Conservation (phyloP, 1,140 invertebrate genomes). For the Tetranychus urticae region DNA sequence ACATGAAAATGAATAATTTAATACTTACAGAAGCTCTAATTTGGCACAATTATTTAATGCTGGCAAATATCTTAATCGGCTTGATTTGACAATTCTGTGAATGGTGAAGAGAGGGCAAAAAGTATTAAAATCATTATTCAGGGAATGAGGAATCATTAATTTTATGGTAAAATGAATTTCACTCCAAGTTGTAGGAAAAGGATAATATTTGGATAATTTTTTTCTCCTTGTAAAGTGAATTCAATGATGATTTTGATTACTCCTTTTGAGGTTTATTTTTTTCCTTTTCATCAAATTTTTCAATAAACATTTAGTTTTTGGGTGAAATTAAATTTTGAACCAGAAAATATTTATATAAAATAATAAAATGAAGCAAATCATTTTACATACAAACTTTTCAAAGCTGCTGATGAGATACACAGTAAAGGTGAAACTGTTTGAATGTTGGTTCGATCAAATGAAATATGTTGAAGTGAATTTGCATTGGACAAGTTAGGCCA, state of each 20-base stretch:
- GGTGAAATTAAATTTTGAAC: too few relatives aligned
- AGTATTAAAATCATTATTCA: slow-evolving; percentile 1
- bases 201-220: too few relatives aligned
- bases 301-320: background rate
- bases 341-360: too few relatives aligned
- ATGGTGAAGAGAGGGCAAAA: slow-evolving; percentile 10
- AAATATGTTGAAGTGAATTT: slow-evolving; percentile 44
- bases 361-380: too few relatives aligned
- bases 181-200: too few relatives aligned
- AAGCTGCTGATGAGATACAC: slow-evolving; percentile 45
- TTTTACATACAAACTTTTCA: slow-evolving; percentile 57
- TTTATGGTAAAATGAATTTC: too few relatives aligned
- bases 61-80: slow-evolving; percentile 18
- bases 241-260: too few relatives aligned
- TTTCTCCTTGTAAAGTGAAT: too few relatives aligned
- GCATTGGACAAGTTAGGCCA: background rate
- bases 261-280: background rate
- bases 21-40: slow-evolving; percentile 62
- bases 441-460: slow-evolving; percentile 53
- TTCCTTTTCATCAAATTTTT: background rate
- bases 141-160: background rate
- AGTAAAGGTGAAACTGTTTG: slow-evolving; percentile 39
- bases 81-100: slow-evolving; percentile 22
- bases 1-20: background rate
- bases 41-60: slow-evolving; percentile 24